phyloP scores from a whole-genome alignment of 2,113 vertebrate genomes.

The Solea solea region DNA sequence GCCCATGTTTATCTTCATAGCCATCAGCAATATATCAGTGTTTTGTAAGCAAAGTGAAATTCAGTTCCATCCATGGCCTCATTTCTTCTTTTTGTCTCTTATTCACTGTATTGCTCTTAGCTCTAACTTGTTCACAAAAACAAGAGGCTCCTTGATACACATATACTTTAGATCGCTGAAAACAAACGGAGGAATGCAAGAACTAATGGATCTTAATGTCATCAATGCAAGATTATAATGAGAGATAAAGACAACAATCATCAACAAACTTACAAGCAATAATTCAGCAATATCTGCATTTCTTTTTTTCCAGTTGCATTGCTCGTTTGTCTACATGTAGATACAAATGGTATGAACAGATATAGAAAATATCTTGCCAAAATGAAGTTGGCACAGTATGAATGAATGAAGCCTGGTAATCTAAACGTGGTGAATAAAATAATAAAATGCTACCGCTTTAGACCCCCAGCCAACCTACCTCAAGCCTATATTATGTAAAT shows the following conservation, averaged over 20 bases:
- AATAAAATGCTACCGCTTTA: too few species aligned
- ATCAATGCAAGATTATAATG: neutral
- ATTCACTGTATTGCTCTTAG: conserved; percentile 15
- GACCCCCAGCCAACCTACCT: too few species aligned
- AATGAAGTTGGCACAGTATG: neutral
- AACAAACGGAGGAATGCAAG: neutral
- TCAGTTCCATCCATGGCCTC: conserved; percentile 22
- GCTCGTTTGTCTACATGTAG: conserved; percentile 9
- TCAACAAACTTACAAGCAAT: neutral
- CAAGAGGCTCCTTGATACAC: neutral
- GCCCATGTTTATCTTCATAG: conserved; percentile 54
- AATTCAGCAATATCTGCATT: conserved; percentile 4
- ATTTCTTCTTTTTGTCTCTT: conserved; percentile 11
- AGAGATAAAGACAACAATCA: neutral
- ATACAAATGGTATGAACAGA: conserved; percentile 19
- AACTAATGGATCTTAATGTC: neutral
- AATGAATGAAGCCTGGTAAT: neutral
- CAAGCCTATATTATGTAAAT: too few species aligned
- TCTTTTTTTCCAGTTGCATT: neutral
- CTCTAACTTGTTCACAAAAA: neutral
- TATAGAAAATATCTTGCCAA: neutral
- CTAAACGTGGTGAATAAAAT: neutral
- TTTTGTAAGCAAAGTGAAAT: conserved; percentile 53
- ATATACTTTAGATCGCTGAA: neutral
- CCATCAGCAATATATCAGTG: conserved; percentile 44